phyloP scores from a whole-genome alignment of 2,113 vertebrate species.

The Tachysurus fulvidraco region DNA sequence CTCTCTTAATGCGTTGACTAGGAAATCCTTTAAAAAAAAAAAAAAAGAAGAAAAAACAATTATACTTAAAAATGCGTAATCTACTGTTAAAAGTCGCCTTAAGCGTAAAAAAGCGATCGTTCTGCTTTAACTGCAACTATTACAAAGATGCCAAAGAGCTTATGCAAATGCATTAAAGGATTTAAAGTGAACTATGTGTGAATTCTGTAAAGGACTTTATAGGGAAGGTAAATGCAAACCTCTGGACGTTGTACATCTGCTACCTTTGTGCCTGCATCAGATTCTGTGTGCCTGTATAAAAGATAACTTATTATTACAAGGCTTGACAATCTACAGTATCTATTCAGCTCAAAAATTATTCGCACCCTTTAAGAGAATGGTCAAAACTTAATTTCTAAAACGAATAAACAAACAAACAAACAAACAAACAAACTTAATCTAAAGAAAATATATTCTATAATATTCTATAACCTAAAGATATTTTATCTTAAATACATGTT shows the following conservation, averaged over 20 bases:
- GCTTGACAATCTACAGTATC: background rate
- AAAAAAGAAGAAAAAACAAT: background rate
- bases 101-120: background rate
- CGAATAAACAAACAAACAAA: background rate
- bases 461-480: background rate
- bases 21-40: constrained; percentile 35
- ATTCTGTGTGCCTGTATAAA: constrained; percentile 48
- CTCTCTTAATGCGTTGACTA: constrained; percentile 19
- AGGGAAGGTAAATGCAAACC: constrained; percentile 54
- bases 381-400: background rate
- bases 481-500: background rate
- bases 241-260: constrained; percentile 36
- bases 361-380: background rate
- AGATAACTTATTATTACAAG: constrained; percentile 4
- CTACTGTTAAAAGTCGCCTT: constrained; percentile 11
- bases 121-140: constrained; percentile 14
- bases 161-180: background rate
- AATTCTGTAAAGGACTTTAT: background rate
- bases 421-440: too few species aligned
- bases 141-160: background rate
- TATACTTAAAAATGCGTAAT: background rate
- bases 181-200: background rate
- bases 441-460: too few species aligned
- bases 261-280: constrained; percentile 33
- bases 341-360: background rate